A percentile compares a stretch with the other conserved stretches of the same genome.
Conservation (phyloP, 2,113 vertebrate species). For the Onychostoma macrolepis region DNA sequence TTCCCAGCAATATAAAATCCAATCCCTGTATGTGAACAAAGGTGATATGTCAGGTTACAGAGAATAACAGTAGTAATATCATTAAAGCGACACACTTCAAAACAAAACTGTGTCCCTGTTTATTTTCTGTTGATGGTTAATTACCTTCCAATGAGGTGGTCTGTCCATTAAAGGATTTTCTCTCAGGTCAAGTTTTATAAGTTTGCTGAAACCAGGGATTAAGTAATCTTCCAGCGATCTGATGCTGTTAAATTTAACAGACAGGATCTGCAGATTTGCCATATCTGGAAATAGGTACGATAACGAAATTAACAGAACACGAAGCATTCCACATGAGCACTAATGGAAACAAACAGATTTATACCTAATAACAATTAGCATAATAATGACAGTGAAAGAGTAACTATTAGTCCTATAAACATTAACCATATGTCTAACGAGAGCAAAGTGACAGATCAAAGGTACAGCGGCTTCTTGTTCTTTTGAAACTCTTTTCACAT, state of each 20-base stretch:
- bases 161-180: conserved; percentile 51
- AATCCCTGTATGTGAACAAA: conserved; percentile 50
- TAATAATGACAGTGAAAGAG: background rate
- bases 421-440: background rate
- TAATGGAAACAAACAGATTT: background rate
- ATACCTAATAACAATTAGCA: background rate
- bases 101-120: background rate
- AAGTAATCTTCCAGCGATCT: conserved; percentile 51
- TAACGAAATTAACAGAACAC: background rate
- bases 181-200: conserved; percentile 55
- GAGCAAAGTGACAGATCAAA: background rate
- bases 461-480: background rate
- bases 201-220: conserved; percentile 47
- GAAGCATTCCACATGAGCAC: background rate
- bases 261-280: conserved; percentile 49
- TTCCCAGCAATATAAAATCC: conserved; percentile 56
- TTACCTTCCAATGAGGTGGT: conserved; percentile 57
- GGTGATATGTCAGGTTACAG: background rate
- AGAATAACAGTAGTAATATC: background rate
- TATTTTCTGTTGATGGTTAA: background rate
- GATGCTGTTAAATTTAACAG: conserved; percentile 52
- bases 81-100: background rate
- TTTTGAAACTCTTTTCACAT: background rate
- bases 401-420: background rate
- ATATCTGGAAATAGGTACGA: conserved; percentile 51